These are phyloP conservation scores for Lacanobia oleracea DNA, from an alignment of 2,888 invertebrate species.

Conservation along the genomic window DNA sequence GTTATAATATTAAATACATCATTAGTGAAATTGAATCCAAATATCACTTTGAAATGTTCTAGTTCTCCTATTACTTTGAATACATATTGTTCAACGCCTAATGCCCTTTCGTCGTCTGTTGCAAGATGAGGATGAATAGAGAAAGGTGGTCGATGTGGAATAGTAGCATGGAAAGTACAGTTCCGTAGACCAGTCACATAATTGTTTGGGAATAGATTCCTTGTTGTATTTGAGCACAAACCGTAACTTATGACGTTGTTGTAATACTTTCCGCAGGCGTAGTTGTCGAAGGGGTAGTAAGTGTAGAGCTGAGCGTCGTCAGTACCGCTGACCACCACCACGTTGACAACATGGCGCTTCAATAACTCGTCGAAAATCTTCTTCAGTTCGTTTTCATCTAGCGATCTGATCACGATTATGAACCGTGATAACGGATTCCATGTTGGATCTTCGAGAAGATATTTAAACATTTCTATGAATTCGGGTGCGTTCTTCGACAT, in stretches of 20 bases:
- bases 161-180: conserved; percentile 72
- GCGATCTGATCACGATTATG: conserved; percentile 67
- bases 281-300: conserved; percentile 79
- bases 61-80: conserved; percentile 48
- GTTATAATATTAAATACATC: conserved; percentile 2
- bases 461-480: conserved; percentile 58
- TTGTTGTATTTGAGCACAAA: conserved; percentile 65
- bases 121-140: conserved; percentile 43
- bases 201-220: conserved; percentile 70
- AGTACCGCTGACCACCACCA: conserved; percentile 71
- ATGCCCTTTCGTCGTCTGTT: not conserved
- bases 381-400: conserved; percentile 55
- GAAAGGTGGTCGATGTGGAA: conserved; percentile 56
- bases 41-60: conserved; percentile 53
- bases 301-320: conserved; percentile 71
- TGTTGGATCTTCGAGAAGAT: conserved; percentile 61
- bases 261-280: conserved; percentile 77
- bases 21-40: conserved; percentile 23
- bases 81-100: conserved; percentile 57
- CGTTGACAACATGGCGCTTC: conserved; percentile 67
- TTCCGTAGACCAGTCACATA: conserved; percentile 70
- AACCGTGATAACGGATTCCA: conserved; percentile 75
- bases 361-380: conserved; percentile 73
- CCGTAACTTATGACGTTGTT: conserved; percentile 72
- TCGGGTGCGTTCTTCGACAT: conserved; percentile 46